Evolutionary conservation across 30 jellyfish, hydroid and myxozoan species (phyloP).

Genomic region (Calvadosia cruxmelitensis): DNA sequence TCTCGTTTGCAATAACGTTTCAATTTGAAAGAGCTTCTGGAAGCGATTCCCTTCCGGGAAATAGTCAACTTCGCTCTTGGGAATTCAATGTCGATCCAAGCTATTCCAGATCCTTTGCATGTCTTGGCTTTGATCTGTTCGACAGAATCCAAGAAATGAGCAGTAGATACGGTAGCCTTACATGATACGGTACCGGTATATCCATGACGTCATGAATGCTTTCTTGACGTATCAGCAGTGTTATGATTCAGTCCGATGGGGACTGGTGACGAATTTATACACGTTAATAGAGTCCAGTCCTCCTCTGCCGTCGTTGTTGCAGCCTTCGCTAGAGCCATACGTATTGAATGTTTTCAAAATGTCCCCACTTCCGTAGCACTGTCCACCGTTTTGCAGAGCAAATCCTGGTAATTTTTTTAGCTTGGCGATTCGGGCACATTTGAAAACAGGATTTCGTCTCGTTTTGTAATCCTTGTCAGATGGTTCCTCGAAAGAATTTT

Average conservation of each 20-base stretch:
- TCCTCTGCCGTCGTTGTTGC: slow-evolving; percentile 49
- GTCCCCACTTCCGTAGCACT: slow-evolving; percentile 45
- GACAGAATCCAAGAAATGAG: no score
- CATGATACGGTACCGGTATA: no score
- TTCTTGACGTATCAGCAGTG: neutral
- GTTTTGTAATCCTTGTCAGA: slow-evolving; percentile 39
- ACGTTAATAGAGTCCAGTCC: slow-evolving; percentile 47
- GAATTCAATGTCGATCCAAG: no score
- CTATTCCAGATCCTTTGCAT: no score
- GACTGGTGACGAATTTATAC: slow-evolving; percentile 29
- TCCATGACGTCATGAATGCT: no score
- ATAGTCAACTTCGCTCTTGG: no score
- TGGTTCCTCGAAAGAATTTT: slow-evolving; percentile 36
- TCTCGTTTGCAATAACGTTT: no score
- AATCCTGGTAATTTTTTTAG: slow-evolving; percentile 55
- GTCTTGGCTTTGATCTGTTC: no score
- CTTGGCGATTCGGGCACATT: slow-evolving; percentile 57
- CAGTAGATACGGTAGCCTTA: no score
- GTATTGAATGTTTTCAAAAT: slow-evolving; percentile 23
- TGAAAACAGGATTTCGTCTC: slow-evolving; percentile 30
- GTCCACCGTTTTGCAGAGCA: slow-evolving; percentile 64
- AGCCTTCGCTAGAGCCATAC: slow-evolving; percentile 28
- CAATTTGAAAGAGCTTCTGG: no score
- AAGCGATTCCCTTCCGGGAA: no score
- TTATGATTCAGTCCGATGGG: neutral